Base-by-base conservation (phyloP, 2,113 vertebrate species). In the Lichenostomus cassidix region DNA sequence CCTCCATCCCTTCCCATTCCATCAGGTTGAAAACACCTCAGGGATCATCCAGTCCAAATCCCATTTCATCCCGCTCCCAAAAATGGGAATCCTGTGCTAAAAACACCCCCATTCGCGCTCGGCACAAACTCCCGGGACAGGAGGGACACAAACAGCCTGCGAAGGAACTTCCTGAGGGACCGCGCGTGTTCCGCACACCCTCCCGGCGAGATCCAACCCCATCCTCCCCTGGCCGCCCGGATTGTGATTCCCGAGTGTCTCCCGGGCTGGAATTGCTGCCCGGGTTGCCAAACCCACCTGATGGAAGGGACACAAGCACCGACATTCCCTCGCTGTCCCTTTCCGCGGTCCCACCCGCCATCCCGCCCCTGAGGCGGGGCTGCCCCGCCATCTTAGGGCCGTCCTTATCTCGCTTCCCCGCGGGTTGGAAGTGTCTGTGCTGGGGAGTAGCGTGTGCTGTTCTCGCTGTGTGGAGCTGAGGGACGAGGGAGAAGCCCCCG, bases 351-450 rank as follows among this genome's bases (percentile, higher is more conserved):
- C 75, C 33, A 10, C 77, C 68, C 37, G 33, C 68, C 15, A 6
- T 11, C 44, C 77, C 69, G 28, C 69, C 70, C 39, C 41, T 35
- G 63, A 84, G 94, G 95, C 65, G 92, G 82, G 3, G 33, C 49
- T 9, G 2, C 1, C 2, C 9, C 33, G 86, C 94, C 96, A 95
- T 96, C 4, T 94, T 93, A 79, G 19, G 15, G 17, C 29, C 21
- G 31, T 16, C 5, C 7, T 3, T 2, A 0, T 3, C 0, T 4
- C 5, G 1, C 0, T 9, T 12, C 2, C 0, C 2, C 0, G 3
- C 0, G 0, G 1, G 1, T 31, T 0, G n/a, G 0, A 2, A 0
- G 24, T 0, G 18, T 0, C 0, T 0, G 31, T 4, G 7, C 0
- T 0, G 1, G 12, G 1, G 2, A 1, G 0, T 1, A 0, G 1